Evolutionary conservation across 2,888 invertebrate genomes (phyloP).

Genomic region (Ichneumoninae sp.): DNA sequence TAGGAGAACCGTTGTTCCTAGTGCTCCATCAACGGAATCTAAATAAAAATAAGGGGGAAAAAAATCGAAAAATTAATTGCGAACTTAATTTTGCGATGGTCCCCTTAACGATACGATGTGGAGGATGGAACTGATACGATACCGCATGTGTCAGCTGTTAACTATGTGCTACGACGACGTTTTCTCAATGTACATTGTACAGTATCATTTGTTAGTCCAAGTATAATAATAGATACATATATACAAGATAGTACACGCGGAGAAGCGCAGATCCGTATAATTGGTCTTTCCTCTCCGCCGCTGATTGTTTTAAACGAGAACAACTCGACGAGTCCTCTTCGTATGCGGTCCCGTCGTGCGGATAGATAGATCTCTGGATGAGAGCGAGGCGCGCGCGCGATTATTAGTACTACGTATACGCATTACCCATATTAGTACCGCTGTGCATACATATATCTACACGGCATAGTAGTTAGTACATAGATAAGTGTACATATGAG

Average conservation of each 20-base stretch:
- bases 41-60: no score
- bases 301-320: slow-evolving; percentile 83
- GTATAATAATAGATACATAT: slow-evolving; percentile 45
- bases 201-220: slow-evolving; percentile 26
- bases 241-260: slow-evolving; percentile 42
- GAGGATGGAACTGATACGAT: background rate
- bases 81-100: background rate
- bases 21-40: no score
- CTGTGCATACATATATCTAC: slow-evolving; percentile 3
- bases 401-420: slow-evolving; percentile 72
- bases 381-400: slow-evolving; percentile 71
- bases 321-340: slow-evolving; percentile 75
- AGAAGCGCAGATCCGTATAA: slow-evolving; percentile 77
- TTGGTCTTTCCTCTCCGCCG: slow-evolving; percentile 82
- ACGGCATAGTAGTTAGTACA: background rate
- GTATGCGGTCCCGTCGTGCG: slow-evolving; percentile 29
- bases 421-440: slow-evolving; percentile 13
- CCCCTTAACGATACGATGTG: background rate
- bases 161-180: slow-evolving; percentile 1
- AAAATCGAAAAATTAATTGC: no score
- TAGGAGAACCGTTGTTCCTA: no score
- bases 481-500: background rate
- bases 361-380: slow-evolving; percentile 40
- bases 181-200: slow-evolving; percentile 3
- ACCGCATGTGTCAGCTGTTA: slow-evolving; percentile 3